phyloP scores from a whole-genome alignment of 2,113 vertebrate species.

The Castor canadensis region DNA sequence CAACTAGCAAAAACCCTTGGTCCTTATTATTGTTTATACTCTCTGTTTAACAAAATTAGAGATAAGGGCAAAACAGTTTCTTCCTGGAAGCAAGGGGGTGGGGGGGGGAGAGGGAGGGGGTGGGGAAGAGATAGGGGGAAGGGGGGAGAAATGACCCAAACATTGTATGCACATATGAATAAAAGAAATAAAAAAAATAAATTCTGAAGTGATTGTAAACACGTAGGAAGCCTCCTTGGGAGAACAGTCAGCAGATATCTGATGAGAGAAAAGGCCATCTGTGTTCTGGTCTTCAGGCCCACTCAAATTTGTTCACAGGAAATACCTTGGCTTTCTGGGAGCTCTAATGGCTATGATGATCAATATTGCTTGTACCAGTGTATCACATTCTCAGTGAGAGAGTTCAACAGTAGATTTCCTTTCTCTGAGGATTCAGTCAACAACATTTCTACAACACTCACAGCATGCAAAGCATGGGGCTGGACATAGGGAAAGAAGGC shows the following conservation, averaged over 20 bases:
- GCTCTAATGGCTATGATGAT: neutral
- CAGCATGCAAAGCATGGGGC: neutral
- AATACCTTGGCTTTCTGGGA: constrained; percentile 32
- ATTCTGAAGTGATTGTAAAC: neutral
- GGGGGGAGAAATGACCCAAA: too few species aligned
- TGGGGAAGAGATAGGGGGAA: too few species aligned
- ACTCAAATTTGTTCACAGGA: constrained; percentile 23
- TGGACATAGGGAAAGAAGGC: neutral
- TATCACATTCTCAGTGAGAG: neutral
- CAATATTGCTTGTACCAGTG: constrained; percentile 8
- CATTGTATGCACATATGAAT: too few species aligned
- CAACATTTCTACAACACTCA: neutral
- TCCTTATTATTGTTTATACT: too few species aligned
- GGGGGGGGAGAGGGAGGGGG: too few species aligned
- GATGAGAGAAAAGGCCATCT: neutral
- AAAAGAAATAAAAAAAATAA: too few species aligned
- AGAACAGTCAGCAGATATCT: neutral
- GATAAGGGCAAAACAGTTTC: too few species aligned
- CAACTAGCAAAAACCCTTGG: too few species aligned
- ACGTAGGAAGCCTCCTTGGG: neutral
- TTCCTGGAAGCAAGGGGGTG: too few species aligned
- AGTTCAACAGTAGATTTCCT: neutral
- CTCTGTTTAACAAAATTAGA: too few species aligned
- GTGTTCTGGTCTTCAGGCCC: neutral
- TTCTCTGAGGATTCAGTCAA: constrained; percentile 26